A percentile compares a stretch with the other conserved stretches of the same genome.
phyloP scores from a whole-genome alignment of 2,797 vertebrate species.

The Emydoidea blandingii region DNA sequence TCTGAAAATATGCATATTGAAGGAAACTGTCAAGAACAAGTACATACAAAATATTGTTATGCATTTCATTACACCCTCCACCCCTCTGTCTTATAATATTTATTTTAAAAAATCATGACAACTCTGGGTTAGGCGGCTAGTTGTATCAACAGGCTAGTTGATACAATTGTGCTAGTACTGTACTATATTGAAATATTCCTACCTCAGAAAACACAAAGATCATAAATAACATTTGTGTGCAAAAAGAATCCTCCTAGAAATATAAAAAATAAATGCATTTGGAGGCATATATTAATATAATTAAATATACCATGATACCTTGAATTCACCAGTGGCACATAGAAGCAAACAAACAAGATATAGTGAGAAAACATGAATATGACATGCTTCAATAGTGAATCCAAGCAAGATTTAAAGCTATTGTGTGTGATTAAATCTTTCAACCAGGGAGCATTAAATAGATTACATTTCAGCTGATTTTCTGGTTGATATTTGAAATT shows the following conservation, averaged over 20 bases:
- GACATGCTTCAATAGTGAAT: background rate
- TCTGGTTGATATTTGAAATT: constrained; percentile 1
- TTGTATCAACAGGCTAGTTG: background rate
- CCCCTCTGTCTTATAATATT: background rate
- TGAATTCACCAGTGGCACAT: background rate
- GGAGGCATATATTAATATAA: background rate
- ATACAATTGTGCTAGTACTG: background rate
- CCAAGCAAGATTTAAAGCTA: background rate
- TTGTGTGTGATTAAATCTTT: constrained; percentile 15
- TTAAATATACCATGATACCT: background rate
- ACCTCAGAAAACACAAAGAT: background rate
- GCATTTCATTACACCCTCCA: background rate
- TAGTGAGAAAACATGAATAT: background rate
- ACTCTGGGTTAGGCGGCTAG: background rate
- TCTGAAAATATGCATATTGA: too few species aligned
- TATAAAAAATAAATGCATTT: background rate
- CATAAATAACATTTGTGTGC: background rate
- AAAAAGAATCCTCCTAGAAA: background rate
- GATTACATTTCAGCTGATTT: background rate
- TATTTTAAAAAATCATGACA: background rate
- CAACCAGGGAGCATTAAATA: background rate
- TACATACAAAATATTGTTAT: background rate
- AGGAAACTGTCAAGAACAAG: too few species aligned
- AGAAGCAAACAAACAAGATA: background rate
- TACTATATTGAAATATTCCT: background rate